Evolutionary conservation across 2,888 invertebrate species (phyloP), one percentile per base, ranked within the genome.

Genomic region (Papilio demoleus): DNA sequence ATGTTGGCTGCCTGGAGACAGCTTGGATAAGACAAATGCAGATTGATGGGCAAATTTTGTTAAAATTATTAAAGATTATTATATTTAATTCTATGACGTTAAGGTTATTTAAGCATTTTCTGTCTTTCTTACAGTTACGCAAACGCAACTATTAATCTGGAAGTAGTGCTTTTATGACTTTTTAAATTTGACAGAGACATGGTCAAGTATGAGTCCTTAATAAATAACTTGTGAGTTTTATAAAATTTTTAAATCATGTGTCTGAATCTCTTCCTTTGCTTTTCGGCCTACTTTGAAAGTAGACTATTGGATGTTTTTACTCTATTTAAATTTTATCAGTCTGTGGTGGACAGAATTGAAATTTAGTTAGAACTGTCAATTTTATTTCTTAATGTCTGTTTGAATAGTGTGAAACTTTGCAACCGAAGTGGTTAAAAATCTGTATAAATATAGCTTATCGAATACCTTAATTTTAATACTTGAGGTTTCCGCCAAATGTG

Each of bases 401-500:
- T 50, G 24, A 50, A 50, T 24, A 24, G 24, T 50, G 12, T 4
- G 6, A 24, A 50, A 50, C 5, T n/a, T n/a, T 24, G 12, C 14
- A 24, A 50, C 24, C 24, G 5, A 22, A 50, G 14, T 24, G 24
- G 24, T 24, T 50, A 14, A 1, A 22, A 11, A 45, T 12, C 22
- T 50, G 22, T 50, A 24, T 11, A 40, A n/a, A 50, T 50, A 22
- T 50, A 11, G 12, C 14, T 50, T 31, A 19, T 31, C 9, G 17
- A 45, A 61, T 17, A 61, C 11, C 27, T n/a, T n/a, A n/a, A n/a
- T n/a, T n/a, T 45, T 31, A 40, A 9, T 45, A 42, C 50, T 38
- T 24, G 53, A 64, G 19, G 17, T 40, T 65, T 60, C 34, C 38
- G 31, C 38, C 40, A 40, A 36, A 45, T 61, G 27, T 50, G 40